phyloP scores from a whole-genome alignment of 2,888 invertebrate genomes.

The Chorisops tibialis region DNA sequence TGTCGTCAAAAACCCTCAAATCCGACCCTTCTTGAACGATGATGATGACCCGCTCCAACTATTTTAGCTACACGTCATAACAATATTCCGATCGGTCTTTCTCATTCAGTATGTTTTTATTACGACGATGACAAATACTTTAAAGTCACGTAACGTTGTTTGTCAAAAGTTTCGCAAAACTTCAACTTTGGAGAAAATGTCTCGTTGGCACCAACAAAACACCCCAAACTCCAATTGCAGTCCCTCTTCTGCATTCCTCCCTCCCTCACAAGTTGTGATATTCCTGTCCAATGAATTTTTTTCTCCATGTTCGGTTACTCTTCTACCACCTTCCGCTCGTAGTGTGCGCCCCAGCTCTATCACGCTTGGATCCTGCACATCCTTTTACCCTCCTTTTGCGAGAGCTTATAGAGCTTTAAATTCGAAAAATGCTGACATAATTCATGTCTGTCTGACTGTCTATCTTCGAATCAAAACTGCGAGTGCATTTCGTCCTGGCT shows the following conservation, averaged over 20 bases:
- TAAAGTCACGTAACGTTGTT: conserved; percentile 28
- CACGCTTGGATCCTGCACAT: no score
- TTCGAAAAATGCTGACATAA: conserved; percentile 20
- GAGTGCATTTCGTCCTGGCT: conserved; percentile 9
- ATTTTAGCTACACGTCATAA: conserved; percentile 7
- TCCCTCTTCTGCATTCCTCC: background rate
- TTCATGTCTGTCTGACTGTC: conserved; percentile 18
- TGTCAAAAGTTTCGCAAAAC: conserved; percentile 26
- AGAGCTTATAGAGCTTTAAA: background rate
- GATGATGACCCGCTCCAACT: no score
- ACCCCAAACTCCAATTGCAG: background rate
- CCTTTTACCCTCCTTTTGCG: no score
- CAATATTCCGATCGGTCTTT: conserved; percentile 17
- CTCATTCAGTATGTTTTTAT: conserved; percentile 18
- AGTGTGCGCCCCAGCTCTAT: no score
- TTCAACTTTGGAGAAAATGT: conserved; percentile 23
- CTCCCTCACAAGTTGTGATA: no score
- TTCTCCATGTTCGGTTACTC: no score
- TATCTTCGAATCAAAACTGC: conserved; percentile 18
- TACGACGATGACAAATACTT: conserved; percentile 27
- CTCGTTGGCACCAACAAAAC: conserved; percentile 24
- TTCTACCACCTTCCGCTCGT: no score
- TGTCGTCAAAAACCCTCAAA: no score
- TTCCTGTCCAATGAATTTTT: no score
- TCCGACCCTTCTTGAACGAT: no score